Evolutionary conservation across 23 tunicate species (phyloP), one percentile per base, ranked within the genome.

Genomic region (Aplidium turbinatum): DNA sequence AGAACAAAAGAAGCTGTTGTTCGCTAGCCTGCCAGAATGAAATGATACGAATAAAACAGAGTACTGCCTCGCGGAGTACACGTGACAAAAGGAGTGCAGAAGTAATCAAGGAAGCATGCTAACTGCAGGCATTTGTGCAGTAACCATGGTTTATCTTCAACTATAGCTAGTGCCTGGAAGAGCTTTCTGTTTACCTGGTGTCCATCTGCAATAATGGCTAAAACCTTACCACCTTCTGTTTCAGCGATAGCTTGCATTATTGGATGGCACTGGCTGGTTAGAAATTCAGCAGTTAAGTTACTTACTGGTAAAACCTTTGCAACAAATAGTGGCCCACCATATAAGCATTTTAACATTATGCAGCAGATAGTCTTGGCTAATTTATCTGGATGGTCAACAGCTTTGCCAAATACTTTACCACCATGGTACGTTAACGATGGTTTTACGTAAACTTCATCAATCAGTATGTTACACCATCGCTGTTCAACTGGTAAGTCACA

Each of bases 371-470:
- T 65, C 26, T 38, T 65, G 4, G 72, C 72, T 21, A 65, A 38
- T 19, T 65, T 65, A 18, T 65, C 50, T 13, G 72, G 72, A 18
- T 65, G 72, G 38, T 65, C 72, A 35, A 65, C 72, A 35, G 72
- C 72, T 65, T 65, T 65, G 5, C 72, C 72, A 65, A 65, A 65
- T 4, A 38, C 23, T 18, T 25, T 65, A 2, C 72, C 48, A 65
- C 72, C 50, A 65, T 65, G 72, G 20, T 35, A 38, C 25, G 72
- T 36, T 18, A 35, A 16, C 18, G 50, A 36, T 65, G 72, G 27
- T 27, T 65, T 65, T 5, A 65, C 22, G 50, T 65, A 65, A 36
- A 65, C 50, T 21, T 35, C 26, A 65, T 65, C 72, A 18, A n/a
- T 35, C 24, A 38, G 3, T 7, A 21, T 65, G 25, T 36, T 3